A percentile compares a stretch with the other conserved stretches of the same genome.
Conservation (phyloP, 1,140 invertebrate species). For the Pseudobourletiella spinata region DNA sequence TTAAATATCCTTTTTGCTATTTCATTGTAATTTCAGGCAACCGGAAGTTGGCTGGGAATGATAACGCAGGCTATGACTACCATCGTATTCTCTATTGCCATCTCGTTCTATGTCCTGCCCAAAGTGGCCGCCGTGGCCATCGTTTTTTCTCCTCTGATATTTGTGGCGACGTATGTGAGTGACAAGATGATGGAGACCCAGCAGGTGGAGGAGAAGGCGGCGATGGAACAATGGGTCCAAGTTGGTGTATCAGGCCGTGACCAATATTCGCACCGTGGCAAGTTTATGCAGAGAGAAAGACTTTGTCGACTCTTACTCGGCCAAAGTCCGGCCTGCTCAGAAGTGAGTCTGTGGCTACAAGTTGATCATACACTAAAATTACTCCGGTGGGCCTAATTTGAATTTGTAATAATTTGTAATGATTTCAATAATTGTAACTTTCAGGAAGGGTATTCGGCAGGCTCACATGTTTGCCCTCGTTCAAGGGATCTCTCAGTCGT, state of each 20-base stretch:
- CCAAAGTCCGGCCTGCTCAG: slow-evolving; percentile 33
- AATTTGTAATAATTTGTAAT: not conserved
- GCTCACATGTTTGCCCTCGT: slow-evolving; percentile 59
- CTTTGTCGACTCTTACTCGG: slow-evolving; percentile 41
- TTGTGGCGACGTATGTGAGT: slow-evolving; percentile 65
- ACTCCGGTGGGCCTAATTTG: not conserved
- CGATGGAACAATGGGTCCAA: slow-evolving; percentile 54
- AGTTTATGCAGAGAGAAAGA: slow-evolving; percentile 43
- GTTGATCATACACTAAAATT: not conserved
- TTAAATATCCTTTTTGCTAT: slow-evolving; percentile 12
- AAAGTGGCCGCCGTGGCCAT: slow-evolving; percentile 53
- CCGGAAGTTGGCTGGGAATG: slow-evolving; percentile 65
- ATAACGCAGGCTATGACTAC: slow-evolving; percentile 70
- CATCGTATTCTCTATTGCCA: slow-evolving; percentile 55
- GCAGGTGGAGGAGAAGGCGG: slow-evolving; percentile 50
- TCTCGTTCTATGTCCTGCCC: slow-evolving; percentile 71
- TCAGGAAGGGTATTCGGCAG: slow-evolving; percentile 39
- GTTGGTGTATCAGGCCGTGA: slow-evolving; percentile 46
- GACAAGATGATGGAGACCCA: slow-evolving; percentile 56
- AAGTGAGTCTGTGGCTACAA: not conserved
- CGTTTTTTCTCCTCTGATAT: slow-evolving; percentile 65
- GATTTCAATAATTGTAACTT: not conserved
- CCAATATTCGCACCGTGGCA: slow-evolving; percentile 50
- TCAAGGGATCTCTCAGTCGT: slow-evolving; percentile 65
- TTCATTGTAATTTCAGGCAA: slow-evolving; percentile 50